Evolutionary conservation across 2,797 vertebrate species (phyloP).

Genomic region (Pseudochirops cupreus): DNA sequence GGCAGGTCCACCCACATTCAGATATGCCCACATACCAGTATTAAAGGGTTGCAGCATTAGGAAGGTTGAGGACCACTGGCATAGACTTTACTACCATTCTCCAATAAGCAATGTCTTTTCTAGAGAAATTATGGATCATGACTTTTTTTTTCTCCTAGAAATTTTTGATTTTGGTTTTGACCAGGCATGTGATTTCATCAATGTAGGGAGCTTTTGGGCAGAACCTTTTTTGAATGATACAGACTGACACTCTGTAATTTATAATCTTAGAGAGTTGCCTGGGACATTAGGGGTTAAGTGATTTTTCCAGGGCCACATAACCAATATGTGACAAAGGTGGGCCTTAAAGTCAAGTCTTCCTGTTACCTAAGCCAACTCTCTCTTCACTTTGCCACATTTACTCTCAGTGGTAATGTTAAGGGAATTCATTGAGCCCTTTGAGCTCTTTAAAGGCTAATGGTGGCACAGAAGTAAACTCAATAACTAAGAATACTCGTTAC

Average conservation of each 20-base stretch:
- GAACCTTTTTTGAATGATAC: not conserved
- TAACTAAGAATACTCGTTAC: not conserved
- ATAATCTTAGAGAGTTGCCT: not conserved
- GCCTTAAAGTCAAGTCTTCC: not conserved
- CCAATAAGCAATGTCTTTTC: not conserved
- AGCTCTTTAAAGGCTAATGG: not conserved
- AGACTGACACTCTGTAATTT: not conserved
- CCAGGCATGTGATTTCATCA: not conserved
- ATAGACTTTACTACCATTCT: not conserved
- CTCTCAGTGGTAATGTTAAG: not conserved
- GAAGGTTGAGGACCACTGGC: too few relatives aligned
- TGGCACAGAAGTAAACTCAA: not conserved
- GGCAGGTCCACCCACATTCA: too few relatives aligned
- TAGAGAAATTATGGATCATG: not conserved
- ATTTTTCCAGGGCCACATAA: not conserved
- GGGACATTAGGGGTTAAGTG: not conserved
- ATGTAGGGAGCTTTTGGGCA: not conserved
- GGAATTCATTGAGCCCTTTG: not conserved
- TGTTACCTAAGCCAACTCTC: not conserved
- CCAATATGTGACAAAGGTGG: not conserved
- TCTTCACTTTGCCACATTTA: not conserved
- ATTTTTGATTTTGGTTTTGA: not conserved
- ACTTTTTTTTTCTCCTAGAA: not conserved
- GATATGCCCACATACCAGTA: too few relatives aligned
- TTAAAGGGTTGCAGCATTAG: too few relatives aligned